Evolutionary conservation across 2,113 vertebrate species (phyloP), one percentile per base, ranked within the genome.

Genomic region (Pachycephala philippinensis): DNA sequence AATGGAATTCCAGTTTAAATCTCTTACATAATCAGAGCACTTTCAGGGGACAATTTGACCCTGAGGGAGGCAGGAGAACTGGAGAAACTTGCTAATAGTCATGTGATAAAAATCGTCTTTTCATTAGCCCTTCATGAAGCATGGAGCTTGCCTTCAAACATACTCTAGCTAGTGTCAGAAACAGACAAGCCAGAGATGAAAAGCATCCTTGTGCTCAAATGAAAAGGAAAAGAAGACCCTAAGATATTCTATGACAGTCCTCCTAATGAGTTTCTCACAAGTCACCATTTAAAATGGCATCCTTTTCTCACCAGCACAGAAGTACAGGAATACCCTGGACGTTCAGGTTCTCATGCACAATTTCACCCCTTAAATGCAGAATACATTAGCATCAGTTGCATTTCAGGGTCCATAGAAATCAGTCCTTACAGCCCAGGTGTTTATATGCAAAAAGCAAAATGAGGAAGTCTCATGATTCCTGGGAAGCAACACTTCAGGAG

Each of bases 31-130:
- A 91, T 75, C 69, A 89, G 52, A 87, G 28, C 31, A 53, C 12
- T 68, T 87, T 82, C 37, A 84, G 44, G 49, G 15, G 31, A 84
- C 24, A 84, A 64, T 75, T 71, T 89, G 89, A 95, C 87, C 80
- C 69, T 57, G 53, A 91, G 65, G 37, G 61, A 79, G 44, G 22
- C 65, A 91, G 80, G 27, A 90, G 47, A 50, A 39, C 56, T 78
- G 69, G 19, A 81, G 33, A 75, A 35, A 45, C 61, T 88, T 81
- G 57, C 60, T 96, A 87, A 93, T 68, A 82, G 70, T 57, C 35
- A 72, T 95, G 24, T 76, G 56, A 64, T 87, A 87, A 94, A 95
- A 91, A 89, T 26, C 81, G 65, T n/a, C 49, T 91, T 95, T 95
- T 94, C 81, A 71, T 89, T 93, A 87, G 53, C 57, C 26, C 80